A percentile compares a stretch with the other conserved stretches of the same genome.
Evolutionary conservation across 2,888 invertebrate species (phyloP).

Genomic region (Ganaspis brasiliensis): DNA sequence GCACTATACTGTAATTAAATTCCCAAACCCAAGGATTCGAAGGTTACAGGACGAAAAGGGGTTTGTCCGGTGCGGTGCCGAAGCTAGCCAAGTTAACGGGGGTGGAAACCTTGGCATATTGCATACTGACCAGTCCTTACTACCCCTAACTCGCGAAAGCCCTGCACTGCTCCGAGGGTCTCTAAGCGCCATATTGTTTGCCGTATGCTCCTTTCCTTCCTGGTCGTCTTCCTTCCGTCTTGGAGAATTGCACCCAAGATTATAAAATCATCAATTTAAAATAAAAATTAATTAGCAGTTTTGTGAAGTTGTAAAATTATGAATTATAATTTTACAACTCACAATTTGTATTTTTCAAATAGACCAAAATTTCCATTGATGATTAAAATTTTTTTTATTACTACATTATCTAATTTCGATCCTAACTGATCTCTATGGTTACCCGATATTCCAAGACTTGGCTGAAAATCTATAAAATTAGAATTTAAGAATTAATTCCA

Average conservation of each 20-base stretch:
- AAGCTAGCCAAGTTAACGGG: constrained; percentile 50
- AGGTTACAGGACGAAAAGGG: constrained; percentile 67
- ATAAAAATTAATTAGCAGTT: not conserved
- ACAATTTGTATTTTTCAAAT: too few species aligned
- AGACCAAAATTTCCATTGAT: too few species aligned
- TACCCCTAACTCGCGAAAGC: constrained; percentile 64
- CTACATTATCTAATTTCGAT: too few species aligned
- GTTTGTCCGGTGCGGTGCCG: constrained; percentile 52
- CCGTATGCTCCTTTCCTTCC: constrained; percentile 75
- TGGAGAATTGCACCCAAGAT: constrained; percentile 33
- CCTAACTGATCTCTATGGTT: too few species aligned
- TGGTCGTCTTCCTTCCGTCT: constrained; percentile 57
- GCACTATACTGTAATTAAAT: constrained; percentile 81
- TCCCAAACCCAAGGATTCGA: constrained; percentile 79
- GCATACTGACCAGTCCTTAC: constrained; percentile 78
- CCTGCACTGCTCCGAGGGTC: constrained; percentile 59
- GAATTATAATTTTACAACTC: too few species aligned
- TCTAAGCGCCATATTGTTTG: constrained; percentile 77
- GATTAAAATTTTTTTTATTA: too few species aligned
- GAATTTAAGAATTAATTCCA: too few species aligned
- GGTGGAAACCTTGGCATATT: constrained; percentile 78
- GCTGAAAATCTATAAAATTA: too few species aligned
- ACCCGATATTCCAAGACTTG: too few species aligned
- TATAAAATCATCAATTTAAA: not conserved
- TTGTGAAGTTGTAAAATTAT: too few species aligned